Evolutionary conservation across 2,888 invertebrate species (phyloP), one percentile per base, ranked within the genome.

Genomic region (Polydrusus tereticollis): DNA sequence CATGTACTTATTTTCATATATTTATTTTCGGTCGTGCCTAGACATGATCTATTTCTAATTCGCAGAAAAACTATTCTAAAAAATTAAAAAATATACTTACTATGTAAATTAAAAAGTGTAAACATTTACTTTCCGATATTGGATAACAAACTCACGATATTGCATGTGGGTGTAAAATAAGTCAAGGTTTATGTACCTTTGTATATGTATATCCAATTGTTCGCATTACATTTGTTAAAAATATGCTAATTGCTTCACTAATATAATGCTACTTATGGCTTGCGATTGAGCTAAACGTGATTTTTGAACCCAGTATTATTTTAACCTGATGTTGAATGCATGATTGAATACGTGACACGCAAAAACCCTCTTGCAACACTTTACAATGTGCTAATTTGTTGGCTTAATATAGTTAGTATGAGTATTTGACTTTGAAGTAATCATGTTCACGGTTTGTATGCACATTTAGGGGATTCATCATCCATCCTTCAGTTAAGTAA

Each of bases 161-260:
- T 59, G 64, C 64, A 70, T 70, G 69, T 59, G 58, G 64, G 69
- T 57, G 45, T 63, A 64, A 70, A 55, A 64, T 64, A 41, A 70
- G 69, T 70, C 69, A 70, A 70, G 69, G 69, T 59, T 70, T 64
- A 57, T 36, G 8, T 12, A 38, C 33, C 26, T 38, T 67, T 50
- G 50, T 59, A 14, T 58, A 66, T 65, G 41, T 23, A 21, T 47
- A 47, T 47, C n/a, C 16, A 29, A 52, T 29, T 52, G 29, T 26
- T 16, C 16, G 29, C 52, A 16, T n/a, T n/a, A n/a, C n/a, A 29
- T 29, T 29, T 29, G 29, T 29, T 7, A 6, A 29, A 29, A 29
- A 6, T 29, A 29, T 29, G 29, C 29, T 29, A 29, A 29, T 29
- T 29, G 29, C 29, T 29, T 6, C 29, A 6, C 7, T 29, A 6